Evolutionary conservation across 2,113 vertebrate species (phyloP).

Genomic region (Hemibagrus wyckioides): DNA sequence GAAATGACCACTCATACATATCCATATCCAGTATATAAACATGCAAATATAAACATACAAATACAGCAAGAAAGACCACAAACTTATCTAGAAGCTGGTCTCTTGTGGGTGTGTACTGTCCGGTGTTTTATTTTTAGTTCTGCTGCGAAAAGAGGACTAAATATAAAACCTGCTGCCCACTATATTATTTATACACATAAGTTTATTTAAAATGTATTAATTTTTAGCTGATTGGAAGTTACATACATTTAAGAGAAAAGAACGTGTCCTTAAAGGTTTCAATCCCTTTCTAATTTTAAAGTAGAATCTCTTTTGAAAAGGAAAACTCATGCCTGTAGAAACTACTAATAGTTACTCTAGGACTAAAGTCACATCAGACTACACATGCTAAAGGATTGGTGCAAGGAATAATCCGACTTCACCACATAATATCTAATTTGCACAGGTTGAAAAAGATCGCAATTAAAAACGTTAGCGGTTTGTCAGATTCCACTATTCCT

Average conservation of each 20-base stretch:
- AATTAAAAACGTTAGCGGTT: not conserved
- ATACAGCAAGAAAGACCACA: not conserved
- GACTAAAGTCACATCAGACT: not conserved
- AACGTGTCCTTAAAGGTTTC: not conserved
- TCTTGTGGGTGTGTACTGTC: too few species aligned
- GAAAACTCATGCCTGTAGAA: not conserved
- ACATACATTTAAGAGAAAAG: too few species aligned
- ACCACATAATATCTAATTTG: not conserved
- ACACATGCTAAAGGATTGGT: not conserved
- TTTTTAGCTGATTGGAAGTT: too few species aligned
- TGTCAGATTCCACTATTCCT: too few species aligned
- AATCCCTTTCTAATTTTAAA: not conserved
- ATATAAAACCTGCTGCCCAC: not conserved
- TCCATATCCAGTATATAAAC: not conserved
- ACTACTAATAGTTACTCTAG: not conserved
- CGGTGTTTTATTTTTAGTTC: not conserved
- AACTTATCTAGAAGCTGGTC: not conserved
- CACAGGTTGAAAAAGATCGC: not conserved
- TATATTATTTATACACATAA: not conserved
- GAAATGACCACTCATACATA: conserved; percentile 47
- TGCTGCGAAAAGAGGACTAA: not conserved
- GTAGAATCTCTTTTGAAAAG: not conserved
- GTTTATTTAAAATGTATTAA: not conserved
- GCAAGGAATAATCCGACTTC: not conserved
- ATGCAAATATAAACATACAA: not conserved